These are phyloP conservation scores for Linnaemya vulpina DNA, from an alignment of 2,888 invertebrate genomes.

Conservation along the genomic window DNA sequence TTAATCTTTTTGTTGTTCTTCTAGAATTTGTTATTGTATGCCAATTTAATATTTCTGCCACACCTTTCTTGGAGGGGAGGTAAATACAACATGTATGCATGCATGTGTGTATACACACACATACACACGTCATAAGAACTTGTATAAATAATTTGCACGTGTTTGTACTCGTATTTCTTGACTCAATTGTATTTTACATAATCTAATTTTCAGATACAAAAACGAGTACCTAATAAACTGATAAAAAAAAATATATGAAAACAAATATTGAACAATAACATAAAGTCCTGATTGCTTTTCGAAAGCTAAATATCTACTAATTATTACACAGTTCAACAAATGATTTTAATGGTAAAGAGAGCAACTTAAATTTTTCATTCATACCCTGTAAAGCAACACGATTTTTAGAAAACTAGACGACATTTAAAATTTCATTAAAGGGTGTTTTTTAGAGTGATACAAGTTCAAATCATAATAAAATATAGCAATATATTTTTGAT, in stretches of 20 bases:
- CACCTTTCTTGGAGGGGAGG: neutral
- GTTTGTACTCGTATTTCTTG: neutral
- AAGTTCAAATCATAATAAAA: no score
- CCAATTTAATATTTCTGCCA: neutral
- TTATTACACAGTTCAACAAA: no score
- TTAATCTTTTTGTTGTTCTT: slow-evolving; percentile 30
- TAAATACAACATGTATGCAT: neutral
- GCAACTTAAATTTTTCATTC: no score
- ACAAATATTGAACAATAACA: neutral
- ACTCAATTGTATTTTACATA: neutral
- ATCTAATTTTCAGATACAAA: neutral
- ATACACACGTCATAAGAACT: neutral
- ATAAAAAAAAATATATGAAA: neutral
- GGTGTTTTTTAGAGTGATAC: no score
- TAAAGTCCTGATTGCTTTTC: neutral
- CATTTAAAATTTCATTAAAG: no score
- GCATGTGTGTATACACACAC: neutral
- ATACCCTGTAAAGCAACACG: no score
- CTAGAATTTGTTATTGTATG: neutral
- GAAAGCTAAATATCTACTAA: no score
- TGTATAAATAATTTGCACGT: neutral
- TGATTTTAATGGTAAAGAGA: no score
- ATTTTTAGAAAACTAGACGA: no score
- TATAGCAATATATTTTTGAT: no score
- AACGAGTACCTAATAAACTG: neutral